phyloP scores from a whole-genome alignment of 2,113 vertebrate genomes.

The Tachysurus vachellii region DNA sequence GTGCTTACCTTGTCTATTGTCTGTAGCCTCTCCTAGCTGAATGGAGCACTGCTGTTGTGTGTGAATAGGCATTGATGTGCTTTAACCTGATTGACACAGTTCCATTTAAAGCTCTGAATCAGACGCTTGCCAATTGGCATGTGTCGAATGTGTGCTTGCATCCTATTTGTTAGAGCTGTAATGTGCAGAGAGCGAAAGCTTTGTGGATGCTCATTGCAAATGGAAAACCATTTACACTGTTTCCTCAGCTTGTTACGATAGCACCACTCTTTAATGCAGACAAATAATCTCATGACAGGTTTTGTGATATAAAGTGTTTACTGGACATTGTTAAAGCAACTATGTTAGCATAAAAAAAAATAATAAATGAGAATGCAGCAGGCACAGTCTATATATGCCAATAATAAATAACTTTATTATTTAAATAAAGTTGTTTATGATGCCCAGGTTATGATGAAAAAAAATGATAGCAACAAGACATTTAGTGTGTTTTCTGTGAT shows the following conservation, averaged over 20 bases:
- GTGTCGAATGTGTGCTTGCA: constrained; percentile 11
- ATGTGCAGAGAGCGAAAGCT: constrained; percentile 17
- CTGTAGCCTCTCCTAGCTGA: background rate
- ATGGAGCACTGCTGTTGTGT: background rate
- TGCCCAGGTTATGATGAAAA: too few relatives aligned
- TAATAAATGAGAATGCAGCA: background rate
- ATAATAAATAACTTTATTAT: background rate
- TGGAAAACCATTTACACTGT: constrained; percentile 16
- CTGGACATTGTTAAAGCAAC: background rate
- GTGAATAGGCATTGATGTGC: constrained; percentile 33
- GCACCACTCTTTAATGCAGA: background rate
- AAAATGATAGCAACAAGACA: too few relatives aligned
- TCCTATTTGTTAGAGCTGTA: constrained; percentile 29
- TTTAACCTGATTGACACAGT: constrained; percentile 42
- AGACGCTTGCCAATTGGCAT: constrained; percentile 18
- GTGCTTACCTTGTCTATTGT: constrained; percentile 11
- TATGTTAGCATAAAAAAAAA: background rate
- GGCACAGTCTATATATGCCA: background rate
- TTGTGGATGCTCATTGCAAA: constrained; percentile 2
- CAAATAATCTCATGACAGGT: background rate
- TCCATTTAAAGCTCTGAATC: constrained; percentile 35
- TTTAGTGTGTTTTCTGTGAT: too few relatives aligned
- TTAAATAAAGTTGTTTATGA: background rate
- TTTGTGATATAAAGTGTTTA: background rate
- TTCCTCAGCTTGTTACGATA: background rate